A percentile compares a stretch with the other conserved stretches of the same genome.
Conservation (phyloP, 2,797 vertebrate genomes). For the Anas capensis region DNA sequence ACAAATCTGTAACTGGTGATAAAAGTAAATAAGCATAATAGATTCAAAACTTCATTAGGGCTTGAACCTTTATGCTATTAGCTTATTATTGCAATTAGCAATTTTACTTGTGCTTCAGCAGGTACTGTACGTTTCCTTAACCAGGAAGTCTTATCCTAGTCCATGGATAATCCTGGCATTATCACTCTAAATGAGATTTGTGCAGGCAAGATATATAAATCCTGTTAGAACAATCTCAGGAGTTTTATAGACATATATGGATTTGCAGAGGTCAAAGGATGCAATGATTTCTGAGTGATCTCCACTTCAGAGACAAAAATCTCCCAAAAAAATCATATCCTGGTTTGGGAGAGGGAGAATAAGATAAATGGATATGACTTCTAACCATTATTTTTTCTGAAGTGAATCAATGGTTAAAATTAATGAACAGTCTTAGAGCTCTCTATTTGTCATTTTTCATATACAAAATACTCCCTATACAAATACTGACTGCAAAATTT, state of each 20-base stretch:
- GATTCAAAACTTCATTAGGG: background rate
- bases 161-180: constrained; percentile 22
- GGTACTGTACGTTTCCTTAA: background rate
- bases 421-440: background rate
- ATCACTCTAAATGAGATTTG: constrained; percentile 30
- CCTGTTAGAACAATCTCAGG: background rate
- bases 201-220: constrained; percentile 23
- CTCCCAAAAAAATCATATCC: background rate
- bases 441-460: background rate
- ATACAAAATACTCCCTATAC: background rate
- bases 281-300: background rate
- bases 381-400: background rate
- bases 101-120: background rate
- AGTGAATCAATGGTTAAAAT: too few relatives aligned
- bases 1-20: background rate
- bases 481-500: background rate
- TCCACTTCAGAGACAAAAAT: background rate
- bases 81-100: background rate
- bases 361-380: background rate
- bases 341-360: background rate
- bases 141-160: background rate
- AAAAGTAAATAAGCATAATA: background rate
- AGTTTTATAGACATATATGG: background rate
- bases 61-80: background rate
- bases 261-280: background rate